Evolutionary conservation across 2,797 vertebrate species (phyloP).

Genomic region (Mus spretus): DNA sequence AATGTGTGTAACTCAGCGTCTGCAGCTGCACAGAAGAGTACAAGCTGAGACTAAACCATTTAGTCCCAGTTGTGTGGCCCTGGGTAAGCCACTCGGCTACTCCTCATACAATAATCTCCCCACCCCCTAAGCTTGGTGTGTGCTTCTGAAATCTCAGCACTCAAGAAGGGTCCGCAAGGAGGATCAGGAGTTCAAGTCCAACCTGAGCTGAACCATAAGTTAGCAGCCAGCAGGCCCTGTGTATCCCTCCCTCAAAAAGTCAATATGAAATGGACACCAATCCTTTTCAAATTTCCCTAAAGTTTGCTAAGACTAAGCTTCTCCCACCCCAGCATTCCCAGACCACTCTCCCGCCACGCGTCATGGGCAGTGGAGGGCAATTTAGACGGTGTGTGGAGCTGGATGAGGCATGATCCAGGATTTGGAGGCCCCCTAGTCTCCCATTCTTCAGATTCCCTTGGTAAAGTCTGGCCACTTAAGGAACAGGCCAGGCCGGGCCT

Average conservation of each 20-base stretch:
- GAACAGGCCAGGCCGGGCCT: not conserved
- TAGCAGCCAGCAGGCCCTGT: not conserved
- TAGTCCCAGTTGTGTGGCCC: not conserved
- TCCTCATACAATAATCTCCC: not conserved
- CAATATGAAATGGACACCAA: not conserved
- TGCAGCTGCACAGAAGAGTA: not conserved
- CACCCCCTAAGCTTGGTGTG: not conserved
- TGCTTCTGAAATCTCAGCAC: not conserved
- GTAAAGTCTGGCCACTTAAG: not conserved
- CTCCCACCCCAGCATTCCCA: not conserved
- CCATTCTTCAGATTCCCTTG: not conserved
- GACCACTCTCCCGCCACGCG: not conserved
- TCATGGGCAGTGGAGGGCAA: not conserved
- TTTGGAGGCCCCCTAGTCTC: not conserved
- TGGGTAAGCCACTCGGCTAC: slow-evolving; percentile 4
- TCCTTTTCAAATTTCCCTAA: not conserved
- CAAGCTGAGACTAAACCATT: not conserved
- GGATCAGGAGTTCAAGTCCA: not conserved
- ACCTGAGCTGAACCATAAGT: not conserved
- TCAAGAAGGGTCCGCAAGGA: not conserved
- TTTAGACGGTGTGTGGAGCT: not conserved
- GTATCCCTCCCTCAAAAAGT: not conserved
- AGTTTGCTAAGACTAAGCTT: not conserved
- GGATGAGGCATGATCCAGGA: not conserved
- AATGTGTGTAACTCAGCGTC: not conserved